Conservation (phyloP, 2,797 vertebrate species). For the Megaceryle alcyon region DNA sequence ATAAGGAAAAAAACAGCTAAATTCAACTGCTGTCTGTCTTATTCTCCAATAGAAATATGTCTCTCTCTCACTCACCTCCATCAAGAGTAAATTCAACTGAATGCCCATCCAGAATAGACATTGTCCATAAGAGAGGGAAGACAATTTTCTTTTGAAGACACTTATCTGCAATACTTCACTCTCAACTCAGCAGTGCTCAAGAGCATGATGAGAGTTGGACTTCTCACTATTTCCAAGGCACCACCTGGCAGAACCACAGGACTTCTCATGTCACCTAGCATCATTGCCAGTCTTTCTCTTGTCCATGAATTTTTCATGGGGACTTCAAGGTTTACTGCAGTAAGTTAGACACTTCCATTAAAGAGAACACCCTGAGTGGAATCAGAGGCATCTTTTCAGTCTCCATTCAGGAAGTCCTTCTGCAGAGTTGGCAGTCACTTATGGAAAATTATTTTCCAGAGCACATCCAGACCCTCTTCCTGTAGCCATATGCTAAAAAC, state of each 20-base stretch:
- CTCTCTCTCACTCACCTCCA: neutral
- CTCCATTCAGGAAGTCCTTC: constrained; percentile 28
- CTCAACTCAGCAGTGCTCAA: neutral
- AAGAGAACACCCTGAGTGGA: constrained; percentile 11
- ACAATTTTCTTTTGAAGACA: neutral
- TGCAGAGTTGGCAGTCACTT: constrained; percentile 59
- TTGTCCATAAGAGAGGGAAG: neutral
- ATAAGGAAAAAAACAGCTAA: neutral
- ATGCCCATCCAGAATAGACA: neutral
- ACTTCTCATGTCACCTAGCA: constrained; percentile 14
- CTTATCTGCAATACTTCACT: fast-evolving
- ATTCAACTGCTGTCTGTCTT: neutral
- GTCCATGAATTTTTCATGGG: constrained; percentile 43
- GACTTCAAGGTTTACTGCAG: constrained; percentile 37
- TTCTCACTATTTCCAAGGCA: neutral
- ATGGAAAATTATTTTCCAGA: constrained; percentile 65
- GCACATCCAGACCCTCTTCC: constrained; percentile 36
- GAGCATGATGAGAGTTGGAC: neutral
- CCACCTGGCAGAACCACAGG: neutral
- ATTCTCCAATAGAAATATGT: neutral
- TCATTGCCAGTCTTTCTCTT: neutral
- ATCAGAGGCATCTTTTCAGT: constrained; percentile 35
- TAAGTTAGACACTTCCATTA: constrained; percentile 43
- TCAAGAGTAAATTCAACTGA: neutral
- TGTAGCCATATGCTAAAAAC: constrained; percentile 50